These are phyloP conservation scores for Meloidogyne exigua DNA, from an alignment of 1,140 invertebrate species.

Conservation along the genomic window DNA sequence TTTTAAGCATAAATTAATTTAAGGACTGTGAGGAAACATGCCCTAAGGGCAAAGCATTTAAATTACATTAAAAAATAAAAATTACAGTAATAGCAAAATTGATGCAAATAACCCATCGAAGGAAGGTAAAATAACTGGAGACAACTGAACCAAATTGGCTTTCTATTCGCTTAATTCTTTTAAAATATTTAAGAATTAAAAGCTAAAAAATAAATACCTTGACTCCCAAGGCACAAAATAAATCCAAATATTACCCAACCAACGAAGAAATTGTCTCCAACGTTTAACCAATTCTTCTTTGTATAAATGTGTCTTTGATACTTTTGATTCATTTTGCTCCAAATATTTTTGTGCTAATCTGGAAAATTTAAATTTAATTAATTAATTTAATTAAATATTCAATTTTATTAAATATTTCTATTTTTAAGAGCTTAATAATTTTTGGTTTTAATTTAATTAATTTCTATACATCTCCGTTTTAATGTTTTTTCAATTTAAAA, in stretches of 20 bases:
- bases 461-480: no score
- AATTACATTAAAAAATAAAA: no score
- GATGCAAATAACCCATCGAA: slow-evolving; percentile 93
- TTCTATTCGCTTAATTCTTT: slow-evolving; percentile 91
- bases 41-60: no score
- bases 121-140: slow-evolving; percentile 93
- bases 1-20: no score
- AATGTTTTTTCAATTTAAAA: no score
- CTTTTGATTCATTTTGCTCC: slow-evolving; percentile 52
- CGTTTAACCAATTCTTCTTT: slow-evolving; percentile 66
- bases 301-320: slow-evolving; percentile 60
- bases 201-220: no score
- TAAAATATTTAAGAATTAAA: slow-evolving; percentile 64
- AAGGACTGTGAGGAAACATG: no score
- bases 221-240: slow-evolving; percentile 70
- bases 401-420: no score
- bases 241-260: slow-evolving; percentile 75
- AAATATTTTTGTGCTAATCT: slow-evolving; percentile 58
- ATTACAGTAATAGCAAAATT: slow-evolving; percentile 80
- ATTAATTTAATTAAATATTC: slow-evolving; percentile 10
- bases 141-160: slow-evolving; percentile 94
- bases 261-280: slow-evolving; percentile 72
- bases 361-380: no score
- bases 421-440: no score
- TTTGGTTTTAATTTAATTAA: no score